A percentile compares a stretch with the other conserved stretches of the same genome.
Conservation (phyloP, 2,113 vertebrate genomes). For the Otis tarda region DNA sequence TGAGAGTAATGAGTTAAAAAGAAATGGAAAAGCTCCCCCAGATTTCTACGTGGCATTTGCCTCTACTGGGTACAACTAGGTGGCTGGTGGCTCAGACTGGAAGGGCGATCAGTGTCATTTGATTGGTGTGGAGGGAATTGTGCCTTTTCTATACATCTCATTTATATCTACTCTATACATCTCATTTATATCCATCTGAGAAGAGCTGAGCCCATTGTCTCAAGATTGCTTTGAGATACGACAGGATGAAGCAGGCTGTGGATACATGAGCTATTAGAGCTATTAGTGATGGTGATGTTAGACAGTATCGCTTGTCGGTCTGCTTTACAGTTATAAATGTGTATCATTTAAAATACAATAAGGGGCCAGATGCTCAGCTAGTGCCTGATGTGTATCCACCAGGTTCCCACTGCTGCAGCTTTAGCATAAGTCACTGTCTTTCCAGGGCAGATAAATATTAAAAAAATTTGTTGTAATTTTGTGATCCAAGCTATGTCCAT, state of each 20-base stretch:
- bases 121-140: background rate
- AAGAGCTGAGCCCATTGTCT: conserved; percentile 33
- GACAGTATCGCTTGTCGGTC: conserved; percentile 45
- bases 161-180: conserved; percentile 4
- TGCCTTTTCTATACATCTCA: background rate
- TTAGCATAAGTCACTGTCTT: conserved; percentile 16
- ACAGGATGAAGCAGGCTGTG: background rate
- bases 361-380: conserved; percentile 39
- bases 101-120: background rate
- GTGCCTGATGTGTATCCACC: conserved; percentile 28
- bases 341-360: conserved; percentile 57
- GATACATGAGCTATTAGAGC: conserved; percentile 54
- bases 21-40: background rate
- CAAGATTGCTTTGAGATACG: conserved; percentile 40
- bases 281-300: conserved; percentile 56
- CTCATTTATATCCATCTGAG: conserved; percentile 30
- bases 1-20: background rate
- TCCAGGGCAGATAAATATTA: background rate
- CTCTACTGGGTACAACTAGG: background rate
- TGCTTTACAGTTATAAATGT: conserved; percentile 68
- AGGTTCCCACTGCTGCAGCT: background rate
- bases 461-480: background rate
- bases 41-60: background rate
- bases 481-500: background rate
- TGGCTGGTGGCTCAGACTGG: background rate